Base-by-base conservation (phyloP, 2,797 vertebrate genomes). In the Hyperoplus immaculatus region DNA sequence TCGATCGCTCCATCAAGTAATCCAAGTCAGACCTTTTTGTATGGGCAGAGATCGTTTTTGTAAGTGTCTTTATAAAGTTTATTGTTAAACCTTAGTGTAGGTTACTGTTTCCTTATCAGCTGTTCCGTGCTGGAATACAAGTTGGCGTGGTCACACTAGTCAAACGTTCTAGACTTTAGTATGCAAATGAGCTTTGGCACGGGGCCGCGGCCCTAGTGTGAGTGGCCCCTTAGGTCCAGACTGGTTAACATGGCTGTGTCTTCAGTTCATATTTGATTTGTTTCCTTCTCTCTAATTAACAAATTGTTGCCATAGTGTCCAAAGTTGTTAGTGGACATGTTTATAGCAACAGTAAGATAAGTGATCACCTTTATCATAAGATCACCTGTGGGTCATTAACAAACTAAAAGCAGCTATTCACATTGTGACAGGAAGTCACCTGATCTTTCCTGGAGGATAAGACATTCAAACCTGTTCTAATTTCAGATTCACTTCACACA, bases 221-320 rank as follows among this genome's bases (percentile, higher is more conserved):
- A n/a, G n/a, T n/a, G n/a, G n/a, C n/a, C n/a, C n/a, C n/a, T 81
- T 77, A 36, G 78, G 56, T 65, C 21, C 21, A 49, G 56, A 66
- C 36, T 0, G 1, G 42, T 65, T 45, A 4, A 78, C 4, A 3
- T 61, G 14, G 69, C 42, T 29, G 13, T 56, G 36, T 57, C 53
- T 39, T 54, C 21, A 57, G 13, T 49, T 69, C 10, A 0, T 47
- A 2, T 0, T 58, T 13, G 16, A 53, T 18, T 16, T 6, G 49
- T 50, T 14, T 50, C 14, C 49, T 16, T 38, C 58, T 10, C 53
- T 70, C 66, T 49, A 16, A 74, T 76, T 54, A 56, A 61, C 47
- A 60, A 18, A 43, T 47, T 59, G 14, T 66, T 51, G 60, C 16
- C 59, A 5, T 15, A 43, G 15, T 8, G 5, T 38, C 2, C 54